Evolutionary conservation across 2,888 invertebrate genomes (phyloP), one percentile per base, ranked within the genome.

Genomic region (Isotomurus palustris): DNA sequence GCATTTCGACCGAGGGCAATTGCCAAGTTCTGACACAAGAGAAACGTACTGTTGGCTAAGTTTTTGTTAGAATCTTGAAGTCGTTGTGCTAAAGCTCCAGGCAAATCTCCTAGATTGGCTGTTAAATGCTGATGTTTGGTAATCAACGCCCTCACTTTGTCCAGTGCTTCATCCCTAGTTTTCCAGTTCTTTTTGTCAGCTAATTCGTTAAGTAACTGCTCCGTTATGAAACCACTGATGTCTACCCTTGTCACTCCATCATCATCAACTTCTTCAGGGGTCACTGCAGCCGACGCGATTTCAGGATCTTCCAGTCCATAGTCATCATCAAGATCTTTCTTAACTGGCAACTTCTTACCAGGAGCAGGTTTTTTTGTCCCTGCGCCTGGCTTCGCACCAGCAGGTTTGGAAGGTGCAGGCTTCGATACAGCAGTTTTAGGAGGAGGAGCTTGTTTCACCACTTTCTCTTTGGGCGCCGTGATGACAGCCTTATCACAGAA

Each of bases 171-270:
- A 69, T 84, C 85, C 57, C 88, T 80, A 4, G 77, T 86, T 80
- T 95, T 95, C 95, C 95, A 96, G 76, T 91, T 91, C n/a, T n/a
- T n/a, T 76, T 91, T 92, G 75, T 93, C 91, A 22, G 83, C 81
- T 68, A 93, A 80, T 75, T 94, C 91, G 6, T 81, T 83, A 2
- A 94, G 76, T 1, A 95, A 76, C 0, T 84, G 77, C 68, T 90
- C 88, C 0, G 91, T 91, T 62, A 95, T 86, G 70, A 87, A 86
- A 3, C 83, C 80, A 57, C 88, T 85, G 66, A 94, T 87, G 73
- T 93, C 92, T 1, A 85, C 82, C 41, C 88, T 79, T 0, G 91
- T 85, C 8, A 91, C 75, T 19, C 53, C 69, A 24, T 25, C 29
- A 28, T 71, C 35, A 60, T 71, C 38, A 59, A 53, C 72, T 19